Conservation (phyloP, 2,113 vertebrate genomes). For the Ctenomys sociabilis region DNA sequence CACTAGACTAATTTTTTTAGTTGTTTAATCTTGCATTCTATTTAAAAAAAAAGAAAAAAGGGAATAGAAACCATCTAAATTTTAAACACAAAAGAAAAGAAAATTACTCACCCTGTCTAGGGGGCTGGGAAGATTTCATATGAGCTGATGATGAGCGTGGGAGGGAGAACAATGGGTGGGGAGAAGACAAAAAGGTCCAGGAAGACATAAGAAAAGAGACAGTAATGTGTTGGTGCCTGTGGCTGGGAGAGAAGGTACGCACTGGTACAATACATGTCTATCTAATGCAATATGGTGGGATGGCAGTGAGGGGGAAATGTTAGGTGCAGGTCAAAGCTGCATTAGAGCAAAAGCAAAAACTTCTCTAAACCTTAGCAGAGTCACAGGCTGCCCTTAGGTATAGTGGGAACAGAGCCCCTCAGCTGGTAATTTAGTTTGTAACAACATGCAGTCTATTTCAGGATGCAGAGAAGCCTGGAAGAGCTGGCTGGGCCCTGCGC, state of each 20-base stretch:
- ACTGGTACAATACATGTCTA: neutral
- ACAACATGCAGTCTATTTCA: neutral
- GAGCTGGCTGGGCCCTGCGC: neutral
- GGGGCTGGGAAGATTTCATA: conserved; percentile 80
- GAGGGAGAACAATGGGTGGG: conserved; percentile 59
- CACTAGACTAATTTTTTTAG: neutral
- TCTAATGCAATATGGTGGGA: neutral
- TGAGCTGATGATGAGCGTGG: conserved; percentile 68
- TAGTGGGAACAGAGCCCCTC: neutral
- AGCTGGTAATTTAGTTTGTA: neutral
- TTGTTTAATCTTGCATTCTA: conserved; percentile 40
- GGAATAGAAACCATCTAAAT: neutral
- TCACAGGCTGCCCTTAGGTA: neutral
- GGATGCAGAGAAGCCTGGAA: neutral
- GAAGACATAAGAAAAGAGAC: conserved; percentile 74
- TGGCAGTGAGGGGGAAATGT: neutral
- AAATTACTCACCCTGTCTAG: conserved; percentile 83
- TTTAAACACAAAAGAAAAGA: conserved; percentile 69
- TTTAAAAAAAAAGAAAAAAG: conserved; percentile 42
- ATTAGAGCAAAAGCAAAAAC: conserved; percentile 1
- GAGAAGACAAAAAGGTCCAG: conserved; percentile 50
- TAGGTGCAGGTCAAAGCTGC: conserved; percentile 41
- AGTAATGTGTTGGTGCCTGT: conserved; percentile 41
- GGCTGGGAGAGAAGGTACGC: conserved; percentile 54
- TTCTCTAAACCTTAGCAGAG: conserved; percentile 16